These are phyloP conservation scores for Acropternis orthonyx DNA, from an alignment of 2,797 vertebrate species.

Conservation along the genomic window DNA sequence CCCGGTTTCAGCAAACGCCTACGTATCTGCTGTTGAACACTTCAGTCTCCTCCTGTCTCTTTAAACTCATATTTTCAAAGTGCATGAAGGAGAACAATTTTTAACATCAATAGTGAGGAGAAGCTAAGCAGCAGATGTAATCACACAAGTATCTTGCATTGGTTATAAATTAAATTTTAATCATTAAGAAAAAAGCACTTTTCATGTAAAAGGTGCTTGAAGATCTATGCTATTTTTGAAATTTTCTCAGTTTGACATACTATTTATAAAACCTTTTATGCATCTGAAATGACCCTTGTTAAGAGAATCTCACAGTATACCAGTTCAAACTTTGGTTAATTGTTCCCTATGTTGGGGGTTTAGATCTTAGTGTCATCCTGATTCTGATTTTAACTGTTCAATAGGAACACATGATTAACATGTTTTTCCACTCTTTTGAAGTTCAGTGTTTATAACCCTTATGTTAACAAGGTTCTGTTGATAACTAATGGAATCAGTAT, in stretches of 20 bases:
- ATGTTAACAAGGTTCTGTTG: background rate
- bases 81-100: background rate
- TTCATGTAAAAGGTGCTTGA: background rate
- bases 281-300: background rate
- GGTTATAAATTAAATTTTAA: constrained; percentile 11
- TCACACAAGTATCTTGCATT: background rate
- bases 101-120: background rate
- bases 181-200: constrained; percentile 3
- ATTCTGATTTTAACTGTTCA: background rate
- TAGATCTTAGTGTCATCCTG: background rate
- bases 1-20: constrained; percentile 17
- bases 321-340: background rate
- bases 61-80: constrained; percentile 5
- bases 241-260: background rate
- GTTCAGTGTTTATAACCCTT: background rate
- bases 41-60: constrained; percentile 3
- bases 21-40: constrained; percentile 19
- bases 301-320: background rate
- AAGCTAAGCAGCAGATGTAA: constrained; percentile 22
- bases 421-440: background rate
- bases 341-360: background rate
- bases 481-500: background rate
- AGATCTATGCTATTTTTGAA: background rate
- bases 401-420: background rate
- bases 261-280: background rate